phyloP scores from a whole-genome alignment of 2,888 invertebrate species.

The Drosophila melanosoma region DNA sequence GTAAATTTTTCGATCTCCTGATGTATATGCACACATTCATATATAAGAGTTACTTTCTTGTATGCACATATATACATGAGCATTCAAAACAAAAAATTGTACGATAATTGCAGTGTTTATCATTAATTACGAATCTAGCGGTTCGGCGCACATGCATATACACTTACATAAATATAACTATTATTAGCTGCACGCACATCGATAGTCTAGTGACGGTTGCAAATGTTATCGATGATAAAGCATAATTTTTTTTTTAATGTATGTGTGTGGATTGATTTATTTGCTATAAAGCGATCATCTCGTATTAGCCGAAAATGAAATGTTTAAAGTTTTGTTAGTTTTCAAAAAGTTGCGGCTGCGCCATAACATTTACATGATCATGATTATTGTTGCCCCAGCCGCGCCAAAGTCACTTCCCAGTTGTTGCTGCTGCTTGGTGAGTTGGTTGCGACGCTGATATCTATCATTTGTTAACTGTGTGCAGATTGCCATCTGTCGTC shows the following conservation, averaged over 20 bases:
- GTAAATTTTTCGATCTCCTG: constrained; percentile 17
- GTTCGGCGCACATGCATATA: neutral
- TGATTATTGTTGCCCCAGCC: constrained; percentile 94
- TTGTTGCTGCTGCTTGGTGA: constrained; percentile 38
- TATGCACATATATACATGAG: constrained; percentile 1
- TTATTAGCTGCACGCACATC: constrained; percentile 41
- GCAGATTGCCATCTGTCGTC: constrained; percentile 47
- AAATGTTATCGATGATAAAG: constrained; percentile 5
- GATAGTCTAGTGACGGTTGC: neutral
- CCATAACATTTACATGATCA: constrained; percentile 93
- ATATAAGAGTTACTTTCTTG: neutral
- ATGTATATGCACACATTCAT: neutral
- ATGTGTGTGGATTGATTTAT: constrained; percentile 1
- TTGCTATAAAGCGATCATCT: constrained; percentile 9
- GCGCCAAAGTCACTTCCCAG: constrained; percentile 85
- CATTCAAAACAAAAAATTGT: constrained; percentile 8
- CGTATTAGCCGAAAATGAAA: constrained; percentile 37
- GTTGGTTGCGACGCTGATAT: constrained; percentile 21
- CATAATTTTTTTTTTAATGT: neutral
- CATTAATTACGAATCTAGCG: constrained; percentile 34
- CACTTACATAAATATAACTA: constrained; percentile 17
- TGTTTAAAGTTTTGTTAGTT: constrained; percentile 28
- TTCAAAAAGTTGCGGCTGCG: constrained; percentile 28
- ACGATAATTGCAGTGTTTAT: constrained; percentile 38
- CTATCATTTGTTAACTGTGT: constrained; percentile 54